phyloP scores from a whole-genome alignment of 2,888 invertebrate genomes.

The Athrips mouffetella region DNA sequence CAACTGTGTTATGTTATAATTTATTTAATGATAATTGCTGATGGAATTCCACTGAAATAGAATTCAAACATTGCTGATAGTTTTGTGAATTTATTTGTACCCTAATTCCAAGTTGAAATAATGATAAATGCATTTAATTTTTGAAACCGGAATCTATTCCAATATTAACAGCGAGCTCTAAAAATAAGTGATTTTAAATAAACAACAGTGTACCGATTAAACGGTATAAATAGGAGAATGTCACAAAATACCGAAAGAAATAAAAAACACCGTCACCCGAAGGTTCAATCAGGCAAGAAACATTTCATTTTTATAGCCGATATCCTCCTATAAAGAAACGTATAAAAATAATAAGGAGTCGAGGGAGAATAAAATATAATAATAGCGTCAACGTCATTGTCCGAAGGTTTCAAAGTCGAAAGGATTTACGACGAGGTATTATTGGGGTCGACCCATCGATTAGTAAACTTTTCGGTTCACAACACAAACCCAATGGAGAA shows the following conservation, averaged over 20 bases:
- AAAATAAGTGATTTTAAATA: too few species aligned
- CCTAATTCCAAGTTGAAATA: too few species aligned
- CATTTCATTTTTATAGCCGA: conserved; percentile 67
- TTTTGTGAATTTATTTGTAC: too few species aligned
- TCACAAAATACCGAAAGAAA: conserved; percentile 37
- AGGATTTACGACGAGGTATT: conserved; percentile 1
- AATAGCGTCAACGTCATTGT: conserved; percentile 58
- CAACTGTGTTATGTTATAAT: neutral
- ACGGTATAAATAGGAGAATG: conserved; percentile 24
- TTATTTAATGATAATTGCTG: too few species aligned
- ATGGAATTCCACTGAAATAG: too few species aligned
- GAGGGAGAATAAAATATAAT: conserved; percentile 69
- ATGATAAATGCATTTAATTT: too few species aligned
- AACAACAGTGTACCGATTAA: conserved; percentile 14
- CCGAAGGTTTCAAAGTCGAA: conserved; percentile 29
- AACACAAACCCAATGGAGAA: conserved; percentile 3
- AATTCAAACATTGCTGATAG: too few species aligned
- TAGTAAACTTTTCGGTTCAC: conserved; percentile 6
- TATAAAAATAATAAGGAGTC: conserved; percentile 72
- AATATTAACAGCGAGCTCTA: too few species aligned
- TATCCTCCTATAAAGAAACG: conserved; percentile 64
- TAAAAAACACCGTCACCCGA: conserved; percentile 47
- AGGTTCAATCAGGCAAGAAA: conserved; percentile 67
- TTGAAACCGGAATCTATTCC: too few species aligned
- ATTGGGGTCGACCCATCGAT: conserved; percentile 7